phyloP scores from a whole-genome alignment of 2,113 vertebrate species.

The Chlamydotis undulata region DNA sequence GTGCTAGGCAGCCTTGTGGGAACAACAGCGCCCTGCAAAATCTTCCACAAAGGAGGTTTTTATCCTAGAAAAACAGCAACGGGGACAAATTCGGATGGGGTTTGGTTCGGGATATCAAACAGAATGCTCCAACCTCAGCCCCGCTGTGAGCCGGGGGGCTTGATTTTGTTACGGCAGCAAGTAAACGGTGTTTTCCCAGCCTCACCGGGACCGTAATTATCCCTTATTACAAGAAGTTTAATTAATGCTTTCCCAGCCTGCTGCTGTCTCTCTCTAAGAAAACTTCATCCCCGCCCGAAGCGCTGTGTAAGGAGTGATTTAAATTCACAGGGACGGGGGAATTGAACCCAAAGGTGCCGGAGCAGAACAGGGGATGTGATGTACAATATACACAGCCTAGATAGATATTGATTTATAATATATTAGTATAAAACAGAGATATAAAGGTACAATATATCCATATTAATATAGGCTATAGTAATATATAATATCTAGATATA shows the following conservation, averaged over 20 bases:
- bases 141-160: accelerated
- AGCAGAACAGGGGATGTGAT: accelerated
- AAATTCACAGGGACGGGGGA: not conserved
- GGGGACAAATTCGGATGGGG: accelerated
- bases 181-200: not conserved
- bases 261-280: not conserved
- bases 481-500: not conserved
- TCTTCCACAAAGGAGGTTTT: not conserved
- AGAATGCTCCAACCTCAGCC: not conserved
- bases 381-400: accelerated
- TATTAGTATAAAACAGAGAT: not conserved
- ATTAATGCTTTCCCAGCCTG: not conserved
- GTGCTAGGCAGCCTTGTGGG: not conserved
- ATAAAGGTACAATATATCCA: too few species aligned
- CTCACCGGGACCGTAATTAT: accelerated
- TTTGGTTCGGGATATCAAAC: not conserved
- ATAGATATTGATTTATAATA: not conserved
- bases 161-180: accelerated
- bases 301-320: accelerated
- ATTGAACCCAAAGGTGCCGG: not conserved
- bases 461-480: too few species aligned
- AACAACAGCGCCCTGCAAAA: not conserved
- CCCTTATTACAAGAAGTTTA: not conserved
- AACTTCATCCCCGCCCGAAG: accelerated
- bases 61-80: not conserved